Percentiles rank a stretch among this genome's conserved stretches.
Conservation (phyloP, 37 sponge, comb jelly and placozoan species). For the Amphimedon queenslandica region DNA sequence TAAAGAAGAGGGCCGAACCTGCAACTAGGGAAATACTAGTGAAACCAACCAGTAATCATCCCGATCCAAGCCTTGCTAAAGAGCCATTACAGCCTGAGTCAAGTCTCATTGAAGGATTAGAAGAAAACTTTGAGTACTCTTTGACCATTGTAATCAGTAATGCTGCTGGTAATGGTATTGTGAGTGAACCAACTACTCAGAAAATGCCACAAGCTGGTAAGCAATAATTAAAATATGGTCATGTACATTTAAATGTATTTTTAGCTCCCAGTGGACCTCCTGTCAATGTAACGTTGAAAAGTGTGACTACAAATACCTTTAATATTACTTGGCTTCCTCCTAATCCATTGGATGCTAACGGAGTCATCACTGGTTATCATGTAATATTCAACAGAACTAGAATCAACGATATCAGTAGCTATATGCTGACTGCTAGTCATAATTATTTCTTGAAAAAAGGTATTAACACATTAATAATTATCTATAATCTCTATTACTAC, state of each 20-base stretch:
- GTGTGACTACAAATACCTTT: background rate
- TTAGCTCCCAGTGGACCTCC: constrained; percentile 6
- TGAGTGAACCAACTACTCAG: background rate
- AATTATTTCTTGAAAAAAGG: background rate
- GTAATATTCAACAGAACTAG: background rate
- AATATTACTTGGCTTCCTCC: constrained; percentile 18
- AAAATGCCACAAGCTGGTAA: constrained; percentile 4
- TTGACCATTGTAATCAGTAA: background rate
- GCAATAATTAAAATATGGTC: background rate
- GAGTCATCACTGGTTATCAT: constrained; percentile 5
- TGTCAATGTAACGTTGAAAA: background rate
- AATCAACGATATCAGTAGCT: background rate
- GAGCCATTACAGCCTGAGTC: background rate
- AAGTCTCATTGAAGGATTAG: background rate
- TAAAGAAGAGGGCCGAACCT: background rate
- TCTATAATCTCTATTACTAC: background rate
- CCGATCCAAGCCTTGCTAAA: constrained; percentile 1
- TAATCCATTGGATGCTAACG: constrained; percentile 15
- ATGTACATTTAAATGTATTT: no score
- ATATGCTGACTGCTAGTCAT: background rate
- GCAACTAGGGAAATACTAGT: background rate
- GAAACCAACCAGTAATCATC: background rate
- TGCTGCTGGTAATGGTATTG: background rate
- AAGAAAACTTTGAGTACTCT: constrained; percentile 4
- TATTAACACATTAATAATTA: no score